Conservation (phyloP, 30 jellyfish, hydroid and myxozoan species). For the Aurelia sp. region DNA sequence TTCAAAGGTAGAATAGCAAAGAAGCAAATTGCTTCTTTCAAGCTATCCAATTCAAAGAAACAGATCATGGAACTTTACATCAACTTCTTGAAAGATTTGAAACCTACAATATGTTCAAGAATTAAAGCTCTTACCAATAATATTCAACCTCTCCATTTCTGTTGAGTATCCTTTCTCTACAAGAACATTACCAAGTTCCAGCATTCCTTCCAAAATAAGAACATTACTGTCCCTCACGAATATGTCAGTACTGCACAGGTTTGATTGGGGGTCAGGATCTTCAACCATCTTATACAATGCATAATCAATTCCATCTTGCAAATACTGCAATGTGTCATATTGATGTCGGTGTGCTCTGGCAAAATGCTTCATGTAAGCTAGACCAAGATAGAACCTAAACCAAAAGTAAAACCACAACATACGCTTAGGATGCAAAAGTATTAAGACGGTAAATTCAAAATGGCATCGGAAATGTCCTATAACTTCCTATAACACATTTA, state of each 20-base stretch:
- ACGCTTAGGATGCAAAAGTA: no score
- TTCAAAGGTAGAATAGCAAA: no score
- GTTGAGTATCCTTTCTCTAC: conserved; percentile 11
- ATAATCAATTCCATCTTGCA: conserved; percentile 66
- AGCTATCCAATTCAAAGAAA: no score
- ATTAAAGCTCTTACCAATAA: conserved; percentile 34
- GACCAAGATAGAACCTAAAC: conserved; percentile 65
- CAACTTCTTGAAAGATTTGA: neutral
- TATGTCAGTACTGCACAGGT: conserved; percentile 41
- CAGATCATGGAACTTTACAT: no score
- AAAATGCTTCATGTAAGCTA: conserved; percentile 50
- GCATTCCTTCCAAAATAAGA: conserved; percentile 71
- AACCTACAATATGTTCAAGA: neutral
- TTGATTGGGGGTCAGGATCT: conserved; percentile 9
- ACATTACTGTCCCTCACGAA: conserved; percentile 65
- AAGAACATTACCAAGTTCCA: conserved; percentile 45
- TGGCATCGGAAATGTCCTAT: no score
- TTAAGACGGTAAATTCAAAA: no score
- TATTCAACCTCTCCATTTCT: neutral
- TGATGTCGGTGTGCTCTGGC: neutral
- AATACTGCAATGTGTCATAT: conserved; percentile 10
- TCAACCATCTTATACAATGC: conserved; percentile 27
- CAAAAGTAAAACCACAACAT: neutral
- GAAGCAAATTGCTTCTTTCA: no score
- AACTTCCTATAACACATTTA: no score